Conservation (phyloP, 2,797 vertebrate genomes). For the Limnodromus scolopaceus region DNA sequence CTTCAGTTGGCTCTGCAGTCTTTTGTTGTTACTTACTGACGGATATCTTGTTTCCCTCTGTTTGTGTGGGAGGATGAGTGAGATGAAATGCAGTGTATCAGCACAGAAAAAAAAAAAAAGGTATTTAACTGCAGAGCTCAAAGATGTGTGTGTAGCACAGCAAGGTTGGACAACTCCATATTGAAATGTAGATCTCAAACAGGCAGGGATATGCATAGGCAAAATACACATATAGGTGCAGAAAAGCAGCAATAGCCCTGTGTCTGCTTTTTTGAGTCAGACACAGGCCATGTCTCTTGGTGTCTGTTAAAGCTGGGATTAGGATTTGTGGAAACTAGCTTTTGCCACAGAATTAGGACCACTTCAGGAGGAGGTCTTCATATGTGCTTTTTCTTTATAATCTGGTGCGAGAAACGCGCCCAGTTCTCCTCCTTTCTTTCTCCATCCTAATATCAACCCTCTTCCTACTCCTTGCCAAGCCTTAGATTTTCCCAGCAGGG, state of each 20-base stretch:
- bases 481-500: background rate
- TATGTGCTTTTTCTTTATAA: background rate
- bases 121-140: background rate
- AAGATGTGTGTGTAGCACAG: background rate
- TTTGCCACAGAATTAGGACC: background rate
- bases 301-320: background rate
- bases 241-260: background rate
- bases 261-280: background rate
- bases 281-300: rapidly evolving
- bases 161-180: background rate
- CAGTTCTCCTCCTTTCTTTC: background rate
- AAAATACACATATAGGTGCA: rapidly evolving
- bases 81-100: background rate
- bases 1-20: background rate
- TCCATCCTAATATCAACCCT: background rate
- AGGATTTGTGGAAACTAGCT: background rate
- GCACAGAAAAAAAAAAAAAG: background rate
- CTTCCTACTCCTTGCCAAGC: background rate
- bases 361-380: background rate
- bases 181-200: background rate
- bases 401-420: background rate
- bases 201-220: background rate
- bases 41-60: background rate
- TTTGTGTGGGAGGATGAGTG: background rate
- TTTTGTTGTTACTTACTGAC: background rate